phyloP scores from a whole-genome alignment of 2,888 invertebrate species.

The Slavum lentiscoides region DNA sequence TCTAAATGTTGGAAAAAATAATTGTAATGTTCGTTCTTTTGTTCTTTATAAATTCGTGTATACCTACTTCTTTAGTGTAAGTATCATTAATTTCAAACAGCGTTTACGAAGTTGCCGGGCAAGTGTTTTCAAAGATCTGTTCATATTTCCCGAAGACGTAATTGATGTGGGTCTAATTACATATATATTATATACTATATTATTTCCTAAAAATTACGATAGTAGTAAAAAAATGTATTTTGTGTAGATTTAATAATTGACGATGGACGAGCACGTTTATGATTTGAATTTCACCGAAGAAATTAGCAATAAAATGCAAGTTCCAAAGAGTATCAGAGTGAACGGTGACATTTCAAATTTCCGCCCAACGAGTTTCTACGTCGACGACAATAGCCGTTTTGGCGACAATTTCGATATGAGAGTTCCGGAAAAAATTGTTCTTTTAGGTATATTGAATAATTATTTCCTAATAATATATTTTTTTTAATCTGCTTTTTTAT shows the following conservation, averaged over 20 bases:
- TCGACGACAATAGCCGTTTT: constrained; percentile 36
- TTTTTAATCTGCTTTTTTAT: neutral
- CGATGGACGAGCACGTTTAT: constrained; percentile 62
- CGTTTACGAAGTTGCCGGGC: too few species aligned
- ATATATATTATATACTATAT: neutral
- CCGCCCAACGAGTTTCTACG: constrained; percentile 29
- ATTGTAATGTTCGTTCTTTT: neutral
- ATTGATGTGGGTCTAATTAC: too few species aligned
- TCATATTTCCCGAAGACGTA: too few species aligned
- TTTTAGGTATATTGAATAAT: constrained; percentile 68
- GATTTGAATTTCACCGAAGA: constrained; percentile 75
- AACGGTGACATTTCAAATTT: constrained; percentile 64
- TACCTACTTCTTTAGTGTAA: too few species aligned
- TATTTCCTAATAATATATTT: neutral
- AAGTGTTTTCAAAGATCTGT: too few species aligned
- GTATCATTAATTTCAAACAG: too few species aligned
- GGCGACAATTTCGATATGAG: constrained; percentile 78
- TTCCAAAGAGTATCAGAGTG: constrained; percentile 78
- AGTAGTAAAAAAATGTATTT: neutral
- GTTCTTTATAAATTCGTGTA: too few species aligned
- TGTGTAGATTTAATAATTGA: neutral
- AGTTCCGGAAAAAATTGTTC: constrained; percentile 90
- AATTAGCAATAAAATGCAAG: constrained; percentile 80
- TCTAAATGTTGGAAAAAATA: neutral
- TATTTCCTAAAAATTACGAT: neutral